Percentiles rank a stretch among this genome's conserved stretches.
Evolutionary conservation across 2,888 invertebrate genomes (phyloP).

Genomic region (Macrophya alboannulata): DNA sequence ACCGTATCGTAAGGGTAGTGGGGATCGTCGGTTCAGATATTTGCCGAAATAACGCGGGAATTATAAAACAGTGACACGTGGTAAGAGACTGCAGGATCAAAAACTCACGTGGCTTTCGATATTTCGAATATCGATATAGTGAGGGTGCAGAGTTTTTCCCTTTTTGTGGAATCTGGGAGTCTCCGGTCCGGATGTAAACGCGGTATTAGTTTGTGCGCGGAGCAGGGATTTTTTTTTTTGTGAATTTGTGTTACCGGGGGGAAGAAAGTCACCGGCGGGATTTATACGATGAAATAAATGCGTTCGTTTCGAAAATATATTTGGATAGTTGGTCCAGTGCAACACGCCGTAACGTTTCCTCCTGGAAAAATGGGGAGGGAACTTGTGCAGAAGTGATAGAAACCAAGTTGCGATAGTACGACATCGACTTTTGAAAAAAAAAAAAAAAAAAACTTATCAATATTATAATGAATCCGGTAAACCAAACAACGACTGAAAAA

Average conservation of each 20-base stretch:
- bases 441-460: not conserved
- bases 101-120: not conserved
- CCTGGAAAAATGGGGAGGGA: conserved; percentile 29
- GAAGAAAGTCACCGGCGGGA: not conserved
- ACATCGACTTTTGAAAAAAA: not conserved
- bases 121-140: not conserved
- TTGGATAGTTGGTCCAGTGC: not conserved
- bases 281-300: conserved; percentile 26
- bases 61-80: conserved; percentile 30
- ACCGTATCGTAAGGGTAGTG: not conserved
- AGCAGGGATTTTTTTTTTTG: not conserved
- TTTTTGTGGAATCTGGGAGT: not conserved
- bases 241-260: not conserved
- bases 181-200: not conserved
- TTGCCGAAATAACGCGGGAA: not conserved
- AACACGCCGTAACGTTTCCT: not conserved
- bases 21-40: not conserved
- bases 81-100: conserved; percentile 6
- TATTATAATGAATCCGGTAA: not conserved
- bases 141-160: not conserved
- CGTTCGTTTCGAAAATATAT: not conserved
- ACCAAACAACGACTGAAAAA: not conserved
- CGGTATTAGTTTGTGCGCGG: not conserved
- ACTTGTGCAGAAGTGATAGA: not conserved
- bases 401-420: not conserved